These are phyloP conservation scores for Erinaceus europaeus DNA, from an alignment of 2,113 vertebrate genomes.

Conservation along the genomic window DNA sequence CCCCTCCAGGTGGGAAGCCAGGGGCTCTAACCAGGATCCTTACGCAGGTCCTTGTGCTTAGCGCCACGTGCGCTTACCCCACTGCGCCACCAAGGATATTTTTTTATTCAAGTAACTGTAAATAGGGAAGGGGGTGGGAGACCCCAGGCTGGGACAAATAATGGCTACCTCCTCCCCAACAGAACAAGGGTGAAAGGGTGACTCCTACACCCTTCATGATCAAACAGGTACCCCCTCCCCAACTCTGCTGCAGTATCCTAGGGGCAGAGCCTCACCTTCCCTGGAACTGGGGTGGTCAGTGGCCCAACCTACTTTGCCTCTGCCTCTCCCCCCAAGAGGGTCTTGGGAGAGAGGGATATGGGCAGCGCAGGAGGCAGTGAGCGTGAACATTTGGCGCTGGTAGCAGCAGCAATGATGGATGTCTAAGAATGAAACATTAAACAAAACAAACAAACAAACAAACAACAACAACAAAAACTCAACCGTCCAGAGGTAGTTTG, in stretches of 20 bases:
- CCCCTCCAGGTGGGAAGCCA: no score
- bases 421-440: conserved; percentile 80
- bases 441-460: no score
- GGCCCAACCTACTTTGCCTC: not conserved
- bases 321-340: no score
- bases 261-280: conserved; percentile 60
- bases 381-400: conserved; percentile 70
- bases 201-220: not conserved
- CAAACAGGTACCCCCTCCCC: not conserved
- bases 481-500: conserved; percentile 89
- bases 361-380: no score
- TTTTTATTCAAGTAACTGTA: conserved; percentile 89
- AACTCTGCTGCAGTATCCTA: conserved; percentile 61
- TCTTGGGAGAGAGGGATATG: no score
- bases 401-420: conserved; percentile 78
- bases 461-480: conserved; percentile 79
- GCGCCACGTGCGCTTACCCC: no score
- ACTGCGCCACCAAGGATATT: no score
- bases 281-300: conserved; percentile 38
- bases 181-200: conserved; percentile 31
- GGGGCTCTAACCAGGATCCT: no score
- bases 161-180: conserved; percentile 22
- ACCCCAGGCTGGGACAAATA: conserved; percentile 52
- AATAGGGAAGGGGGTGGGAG: conserved; percentile 82
- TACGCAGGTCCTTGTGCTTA: no score